Evolutionary conservation across 2,888 invertebrate genomes (phyloP).

Genomic region (Rhamphomyia laevipes): DNA sequence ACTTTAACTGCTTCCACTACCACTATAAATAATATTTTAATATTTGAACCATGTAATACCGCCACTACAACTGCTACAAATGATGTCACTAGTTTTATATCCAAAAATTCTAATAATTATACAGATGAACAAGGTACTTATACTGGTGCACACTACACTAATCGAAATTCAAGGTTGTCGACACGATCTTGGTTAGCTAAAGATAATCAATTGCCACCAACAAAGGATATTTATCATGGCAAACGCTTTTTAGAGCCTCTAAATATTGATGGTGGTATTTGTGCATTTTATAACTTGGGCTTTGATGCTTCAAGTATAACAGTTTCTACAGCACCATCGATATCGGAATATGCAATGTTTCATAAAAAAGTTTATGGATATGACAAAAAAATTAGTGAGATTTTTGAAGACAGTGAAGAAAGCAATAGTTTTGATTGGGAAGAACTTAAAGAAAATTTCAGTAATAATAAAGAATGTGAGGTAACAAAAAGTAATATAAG

Average conservation of each 20-base stretch:
- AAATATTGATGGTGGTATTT: conserved; percentile 20
- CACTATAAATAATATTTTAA: no score
- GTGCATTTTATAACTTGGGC: conserved; percentile 23
- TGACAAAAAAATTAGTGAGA: conserved; percentile 14
- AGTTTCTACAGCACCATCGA: conserved; percentile 2
- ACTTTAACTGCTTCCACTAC: no score
- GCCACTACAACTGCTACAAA: conserved; percentile 3
- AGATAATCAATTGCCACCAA: conserved; percentile 2
- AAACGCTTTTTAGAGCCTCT: conserved; percentile 26
- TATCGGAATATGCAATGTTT: conserved; percentile 1
- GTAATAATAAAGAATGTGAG: neutral
- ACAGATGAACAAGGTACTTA: no score
- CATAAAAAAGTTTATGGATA: conserved; percentile 1
- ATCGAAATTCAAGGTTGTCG: neutral
- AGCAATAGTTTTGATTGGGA: conserved; percentile 18
- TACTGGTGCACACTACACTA: conserved; percentile 3
- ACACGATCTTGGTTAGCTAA: neutral
- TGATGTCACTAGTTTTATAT: conserved; percentile 12
- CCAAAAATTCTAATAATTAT: conserved; percentile 10
- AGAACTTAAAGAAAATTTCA: conserved; percentile 17
- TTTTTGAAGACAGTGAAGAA: conserved; percentile 2
- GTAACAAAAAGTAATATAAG: conserved; percentile 3
- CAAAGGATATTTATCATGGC: conserved; percentile 25
- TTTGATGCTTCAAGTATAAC: conserved; percentile 9
- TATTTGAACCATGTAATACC: no score